Percentiles rank a stretch among this genome's conserved stretches.
phyloP scores from a whole-genome alignment of 1,140 invertebrate species.

The Meteorus sp. region DNA sequence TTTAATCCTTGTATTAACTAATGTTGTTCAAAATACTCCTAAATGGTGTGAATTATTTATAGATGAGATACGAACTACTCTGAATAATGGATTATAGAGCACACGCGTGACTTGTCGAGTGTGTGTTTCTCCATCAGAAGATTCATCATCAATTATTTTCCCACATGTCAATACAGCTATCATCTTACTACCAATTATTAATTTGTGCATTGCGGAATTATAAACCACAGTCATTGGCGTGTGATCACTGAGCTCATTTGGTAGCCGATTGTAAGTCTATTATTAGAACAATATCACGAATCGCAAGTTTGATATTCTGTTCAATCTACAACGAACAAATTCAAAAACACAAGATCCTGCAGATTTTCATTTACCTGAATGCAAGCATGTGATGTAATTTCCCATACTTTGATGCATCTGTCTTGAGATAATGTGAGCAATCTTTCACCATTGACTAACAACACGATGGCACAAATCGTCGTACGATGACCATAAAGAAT shows the following conservation, averaged over 20 bases:
- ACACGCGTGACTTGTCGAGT: slow-evolving; percentile 65
- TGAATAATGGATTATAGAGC: slow-evolving; percentile 70
- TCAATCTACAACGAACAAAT: slow-evolving; percentile 1
- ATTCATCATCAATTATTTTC: slow-evolving; percentile 63
- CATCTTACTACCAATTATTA: slow-evolving; percentile 65
- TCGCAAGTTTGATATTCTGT: slow-evolving; percentile 9
- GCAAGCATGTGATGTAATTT: slow-evolving; percentile 62
- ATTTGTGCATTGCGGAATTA: slow-evolving; percentile 65
- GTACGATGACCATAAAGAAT: slow-evolving; percentile 71
- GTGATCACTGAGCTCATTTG: slow-evolving; percentile 62
- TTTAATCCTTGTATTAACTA: no score
- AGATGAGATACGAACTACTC: slow-evolving; percentile 56
- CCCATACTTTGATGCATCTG: slow-evolving; percentile 73
- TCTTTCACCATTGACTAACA: slow-evolving; percentile 59
- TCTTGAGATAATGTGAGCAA: slow-evolving; percentile 67
- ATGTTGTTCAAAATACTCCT: no score
- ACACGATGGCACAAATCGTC: slow-evolving; percentile 66
- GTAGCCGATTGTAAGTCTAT: slow-evolving; percentile 66
- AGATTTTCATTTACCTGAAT: slow-evolving; percentile 56
- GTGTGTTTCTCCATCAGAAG: slow-evolving; percentile 72
- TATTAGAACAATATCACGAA: slow-evolving; percentile 16
- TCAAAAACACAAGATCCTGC: no score
- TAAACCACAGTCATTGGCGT: slow-evolving; percentile 64
- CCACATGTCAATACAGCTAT: slow-evolving; percentile 65
- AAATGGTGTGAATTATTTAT: no score